Percentiles rank a stretch among this genome's conserved stretches.
These are phyloP conservation scores for Omphaloscelis lunosa DNA, from an alignment of 2,888 invertebrate genomes.

Conservation along the genomic window DNA sequence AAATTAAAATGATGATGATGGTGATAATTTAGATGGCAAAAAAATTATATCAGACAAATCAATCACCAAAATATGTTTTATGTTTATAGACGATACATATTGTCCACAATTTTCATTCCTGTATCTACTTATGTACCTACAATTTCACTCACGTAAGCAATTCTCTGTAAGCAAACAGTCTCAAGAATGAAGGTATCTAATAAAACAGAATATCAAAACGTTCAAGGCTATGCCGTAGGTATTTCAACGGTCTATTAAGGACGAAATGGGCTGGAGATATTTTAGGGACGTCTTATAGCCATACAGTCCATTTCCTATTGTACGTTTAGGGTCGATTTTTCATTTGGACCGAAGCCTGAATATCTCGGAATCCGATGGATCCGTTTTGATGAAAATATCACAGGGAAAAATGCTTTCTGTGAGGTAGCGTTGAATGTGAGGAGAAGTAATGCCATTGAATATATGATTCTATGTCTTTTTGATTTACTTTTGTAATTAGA, in stretches of 20 bases:
- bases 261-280: slow-evolving; percentile 50
- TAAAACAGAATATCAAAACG: slow-evolving; percentile 30
- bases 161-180: slow-evolving; percentile 9
- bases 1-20: no score
- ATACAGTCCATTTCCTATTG: slow-evolving; percentile 54
- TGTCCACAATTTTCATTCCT: background rate
- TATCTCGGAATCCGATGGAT: slow-evolving; percentile 53
- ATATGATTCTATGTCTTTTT: slow-evolving; percentile 16
- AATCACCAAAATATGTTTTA: no score
- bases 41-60: no score
- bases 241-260: slow-evolving; percentile 46
- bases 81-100: background rate
- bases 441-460: slow-evolving; percentile 19
- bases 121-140: background rate
- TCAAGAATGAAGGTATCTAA: slow-evolving; percentile 2
- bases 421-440: slow-evolving; percentile 7
- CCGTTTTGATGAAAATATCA: slow-evolving; percentile 58
- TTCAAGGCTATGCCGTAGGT: slow-evolving; percentile 8
- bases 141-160: background rate
- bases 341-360: slow-evolving; percentile 54
- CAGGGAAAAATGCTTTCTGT: slow-evolving; percentile 39
- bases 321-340: slow-evolving; percentile 58
- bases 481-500: background rate
- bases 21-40: background rate
- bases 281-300: slow-evolving; percentile 47